phyloP scores from a whole-genome alignment of 2,113 vertebrate genomes.

The Syngnathus floridae region DNA sequence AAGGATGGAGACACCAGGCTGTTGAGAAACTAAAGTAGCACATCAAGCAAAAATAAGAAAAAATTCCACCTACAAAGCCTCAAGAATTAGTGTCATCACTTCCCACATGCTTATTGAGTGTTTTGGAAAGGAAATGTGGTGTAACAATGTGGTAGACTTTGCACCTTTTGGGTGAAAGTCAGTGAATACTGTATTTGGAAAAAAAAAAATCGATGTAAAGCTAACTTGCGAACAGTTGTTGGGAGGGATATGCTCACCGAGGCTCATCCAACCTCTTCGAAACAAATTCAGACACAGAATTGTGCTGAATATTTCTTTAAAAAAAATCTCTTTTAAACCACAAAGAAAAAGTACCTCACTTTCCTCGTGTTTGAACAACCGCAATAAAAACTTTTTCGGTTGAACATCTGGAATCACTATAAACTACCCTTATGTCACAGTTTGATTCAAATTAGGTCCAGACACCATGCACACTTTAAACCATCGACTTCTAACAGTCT shows the following conservation, averaged over 20 bases:
- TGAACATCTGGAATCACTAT: slow-evolving; percentile 9
- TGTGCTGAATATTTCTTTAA: background rate
- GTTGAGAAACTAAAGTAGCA: too few species aligned
- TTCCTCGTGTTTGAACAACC: slow-evolving; percentile 13
- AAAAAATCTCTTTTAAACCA: background rate
- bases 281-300: background rate
- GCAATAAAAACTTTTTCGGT: slow-evolving; percentile 22
- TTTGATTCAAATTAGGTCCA: slow-evolving; percentile 30
- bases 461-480: slow-evolving; percentile 6
- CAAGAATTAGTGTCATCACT: too few species aligned
- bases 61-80: too few species aligned
- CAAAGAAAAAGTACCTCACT: background rate
- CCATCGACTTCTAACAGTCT: slow-evolving; percentile 7
- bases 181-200: too few species aligned
- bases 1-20: too few species aligned
- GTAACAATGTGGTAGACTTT: too few species aligned
- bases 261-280: background rate
- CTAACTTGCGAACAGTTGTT: background rate
- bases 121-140: too few species aligned
- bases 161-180: too few species aligned
- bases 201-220: too few species aligned
- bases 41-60: too few species aligned
- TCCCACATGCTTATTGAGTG: too few species aligned
- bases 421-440: slow-evolving; percentile 23
- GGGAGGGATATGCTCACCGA: background rate